Conservation (phyloP, 2,888 invertebrate species). For the Andrena trimmerana region DNA sequence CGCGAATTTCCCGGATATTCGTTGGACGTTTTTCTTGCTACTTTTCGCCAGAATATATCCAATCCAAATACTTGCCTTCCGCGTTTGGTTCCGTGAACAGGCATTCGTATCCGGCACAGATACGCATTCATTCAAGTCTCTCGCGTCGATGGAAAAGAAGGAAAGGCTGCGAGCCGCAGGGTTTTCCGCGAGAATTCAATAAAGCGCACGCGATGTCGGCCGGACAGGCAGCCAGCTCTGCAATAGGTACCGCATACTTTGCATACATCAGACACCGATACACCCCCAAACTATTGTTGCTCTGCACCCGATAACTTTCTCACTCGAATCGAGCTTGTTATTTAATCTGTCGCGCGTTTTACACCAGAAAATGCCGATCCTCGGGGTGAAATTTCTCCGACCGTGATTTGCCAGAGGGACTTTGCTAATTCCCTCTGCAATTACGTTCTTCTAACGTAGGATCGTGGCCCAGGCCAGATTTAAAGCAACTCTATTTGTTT, state of each 20-base stretch:
- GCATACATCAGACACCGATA: constrained; percentile 19
- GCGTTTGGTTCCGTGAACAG: neutral
- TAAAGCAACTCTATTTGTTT: constrained; percentile 1
- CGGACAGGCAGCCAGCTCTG: neutral
- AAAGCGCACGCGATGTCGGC: constrained; percentile 13
- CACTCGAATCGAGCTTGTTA: neutral
- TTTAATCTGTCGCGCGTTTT: constrained; percentile 1
- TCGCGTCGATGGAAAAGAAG: neutral
- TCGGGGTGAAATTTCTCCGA: no score
- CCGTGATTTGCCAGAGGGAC: neutral
- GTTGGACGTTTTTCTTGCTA: no score
- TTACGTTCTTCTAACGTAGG: neutral
- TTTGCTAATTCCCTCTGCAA: neutral
- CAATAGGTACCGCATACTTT: constrained; percentile 2
- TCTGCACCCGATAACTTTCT: neutral
- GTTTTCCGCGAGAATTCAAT: constrained; percentile 44
- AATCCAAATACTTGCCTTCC: neutral
- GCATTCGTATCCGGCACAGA: constrained; percentile 1
- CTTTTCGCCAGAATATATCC: neutral
- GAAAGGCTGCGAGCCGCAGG: neutral
- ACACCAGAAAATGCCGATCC: no score
- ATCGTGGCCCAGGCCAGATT: neutral
- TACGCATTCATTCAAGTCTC: constrained; percentile 18
- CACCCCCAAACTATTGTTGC: neutral
- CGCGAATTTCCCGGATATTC: constrained; percentile 12